phyloP scores from a whole-genome alignment of 2,888 invertebrate genomes.

The Stenolophus ochropezus region DNA sequence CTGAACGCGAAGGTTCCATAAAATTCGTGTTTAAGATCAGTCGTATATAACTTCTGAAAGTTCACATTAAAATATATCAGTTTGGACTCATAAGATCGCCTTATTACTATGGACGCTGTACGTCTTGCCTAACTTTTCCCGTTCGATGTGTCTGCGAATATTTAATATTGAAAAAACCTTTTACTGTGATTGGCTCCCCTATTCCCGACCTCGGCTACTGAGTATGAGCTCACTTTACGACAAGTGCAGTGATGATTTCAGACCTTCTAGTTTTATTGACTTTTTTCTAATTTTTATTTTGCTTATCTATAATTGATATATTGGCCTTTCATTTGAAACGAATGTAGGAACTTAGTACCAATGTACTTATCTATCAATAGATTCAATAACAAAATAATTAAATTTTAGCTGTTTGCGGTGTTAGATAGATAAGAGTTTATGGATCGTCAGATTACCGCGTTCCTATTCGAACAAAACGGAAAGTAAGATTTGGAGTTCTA shows the following conservation, averaged over 20 bases:
- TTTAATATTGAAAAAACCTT: constrained; percentile 60
- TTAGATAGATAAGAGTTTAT: no score
- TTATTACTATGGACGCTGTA: constrained; percentile 53
- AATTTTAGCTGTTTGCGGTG: no score
- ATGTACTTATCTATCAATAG: no score
- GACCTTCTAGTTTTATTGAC: not conserved
- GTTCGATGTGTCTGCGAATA: constrained; percentile 42
- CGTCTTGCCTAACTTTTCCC: constrained; percentile 48
- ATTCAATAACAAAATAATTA: no score
- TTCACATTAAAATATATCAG: constrained; percentile 58
- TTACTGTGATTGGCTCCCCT: constrained; percentile 56
- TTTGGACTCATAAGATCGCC: constrained; percentile 43
- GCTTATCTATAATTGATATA: no score
- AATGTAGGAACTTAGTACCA: no score
- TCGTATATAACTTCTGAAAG: constrained; percentile 57
- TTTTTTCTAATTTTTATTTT: constrained; percentile 20
- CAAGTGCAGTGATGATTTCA: not conserved
- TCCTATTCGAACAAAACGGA: no score
- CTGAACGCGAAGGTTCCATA: constrained; percentile 35
- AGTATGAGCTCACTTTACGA: constrained; percentile 22
- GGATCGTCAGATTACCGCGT: no score
- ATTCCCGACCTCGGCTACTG: not conserved
- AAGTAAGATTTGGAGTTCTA: no score
- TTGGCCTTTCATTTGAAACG: no score
- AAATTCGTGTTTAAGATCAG: constrained; percentile 56